Evolutionary conservation across 2,113 vertebrate species (phyloP).

Genomic region (Peromyscus polionotus): DNA sequence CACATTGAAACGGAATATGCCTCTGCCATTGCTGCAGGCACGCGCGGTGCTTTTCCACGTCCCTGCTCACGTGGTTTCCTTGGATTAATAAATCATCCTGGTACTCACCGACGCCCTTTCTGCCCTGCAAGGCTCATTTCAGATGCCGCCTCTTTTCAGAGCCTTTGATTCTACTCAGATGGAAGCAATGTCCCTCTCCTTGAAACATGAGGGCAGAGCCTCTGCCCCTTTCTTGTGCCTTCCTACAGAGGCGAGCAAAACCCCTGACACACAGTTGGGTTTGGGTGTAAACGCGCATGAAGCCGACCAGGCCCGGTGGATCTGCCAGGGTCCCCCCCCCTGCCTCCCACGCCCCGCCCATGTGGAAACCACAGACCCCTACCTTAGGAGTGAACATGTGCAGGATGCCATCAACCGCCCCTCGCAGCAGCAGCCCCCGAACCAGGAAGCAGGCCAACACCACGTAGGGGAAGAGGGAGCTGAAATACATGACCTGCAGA

Average conservation of each 20-base stretch:
- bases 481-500: conserved; percentile 99
- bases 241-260: not conserved
- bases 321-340: not conserved
- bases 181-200: not conserved
- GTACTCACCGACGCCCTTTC: not conserved
- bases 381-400: conserved; percentile 99
- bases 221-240: no score
- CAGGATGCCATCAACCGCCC: conserved; percentile 96
- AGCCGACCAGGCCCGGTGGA: not conserved
- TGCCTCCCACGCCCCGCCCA: no score
- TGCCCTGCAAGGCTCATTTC: not conserved
- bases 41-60: not conserved
- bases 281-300: rapidly evolving
- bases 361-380: conserved; percentile 69
- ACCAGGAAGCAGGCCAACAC: conserved; percentile 99
- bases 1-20: not conserved
- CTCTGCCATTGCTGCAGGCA: not conserved
- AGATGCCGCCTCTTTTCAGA: not conserved
- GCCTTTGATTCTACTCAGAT: not conserved
- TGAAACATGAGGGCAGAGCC: not conserved
- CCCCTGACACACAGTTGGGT: not conserved
- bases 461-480: conserved; percentile 98
- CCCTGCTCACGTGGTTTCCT: not conserved
- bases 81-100: not conserved
- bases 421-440: conserved; percentile 94